Percentiles rank a stretch among this genome's conserved stretches.
phyloP scores from a whole-genome alignment of 2,797 vertebrate species.

The Xiphophorus birchmanni region DNA sequence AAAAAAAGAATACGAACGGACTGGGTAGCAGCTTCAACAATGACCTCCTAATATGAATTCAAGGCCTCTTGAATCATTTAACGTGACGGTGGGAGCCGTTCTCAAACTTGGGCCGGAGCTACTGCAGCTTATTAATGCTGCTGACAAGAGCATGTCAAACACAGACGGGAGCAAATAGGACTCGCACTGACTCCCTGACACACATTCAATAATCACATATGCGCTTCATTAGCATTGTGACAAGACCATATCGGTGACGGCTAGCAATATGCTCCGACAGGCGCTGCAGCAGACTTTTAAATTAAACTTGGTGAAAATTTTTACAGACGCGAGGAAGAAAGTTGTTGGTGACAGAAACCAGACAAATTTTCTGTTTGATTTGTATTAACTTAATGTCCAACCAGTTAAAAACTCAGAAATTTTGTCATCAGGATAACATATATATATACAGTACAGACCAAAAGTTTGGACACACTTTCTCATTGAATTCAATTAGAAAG shows the following conservation, averaged over 20 bases:
- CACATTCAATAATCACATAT: constrained; percentile 60
- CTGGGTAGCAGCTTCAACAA: constrained; percentile 42
- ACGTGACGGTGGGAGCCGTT: constrained; percentile 43
- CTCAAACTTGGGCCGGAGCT: constrained; percentile 44
- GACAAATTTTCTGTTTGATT: not conserved
- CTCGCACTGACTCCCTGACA: constrained; percentile 41
- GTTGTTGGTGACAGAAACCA: not conserved
- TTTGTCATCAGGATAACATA: too few species aligned
- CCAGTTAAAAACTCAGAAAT: not conserved
- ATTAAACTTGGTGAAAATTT: not conserved
- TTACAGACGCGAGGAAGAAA: not conserved
- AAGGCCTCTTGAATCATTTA: constrained; percentile 58
- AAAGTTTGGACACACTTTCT: too few species aligned
- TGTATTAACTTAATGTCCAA: not conserved
- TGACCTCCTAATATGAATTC: constrained; percentile 58
- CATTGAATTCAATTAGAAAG: too few species aligned
- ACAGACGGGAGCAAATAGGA: constrained; percentile 46
- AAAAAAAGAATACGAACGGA: constrained; percentile 32
- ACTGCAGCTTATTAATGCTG: constrained; percentile 59
- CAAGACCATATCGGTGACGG: constrained; percentile 52
- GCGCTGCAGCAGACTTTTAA: not conserved
- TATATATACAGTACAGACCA: too few species aligned
- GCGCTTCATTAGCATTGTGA: constrained; percentile 64
- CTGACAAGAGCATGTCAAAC: constrained; percentile 70
- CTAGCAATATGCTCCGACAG: constrained; percentile 23